Evolutionary conservation across 92 coral and sea anemone species (phyloP).

Genomic region (Umimayanthus kanabou): DNA sequence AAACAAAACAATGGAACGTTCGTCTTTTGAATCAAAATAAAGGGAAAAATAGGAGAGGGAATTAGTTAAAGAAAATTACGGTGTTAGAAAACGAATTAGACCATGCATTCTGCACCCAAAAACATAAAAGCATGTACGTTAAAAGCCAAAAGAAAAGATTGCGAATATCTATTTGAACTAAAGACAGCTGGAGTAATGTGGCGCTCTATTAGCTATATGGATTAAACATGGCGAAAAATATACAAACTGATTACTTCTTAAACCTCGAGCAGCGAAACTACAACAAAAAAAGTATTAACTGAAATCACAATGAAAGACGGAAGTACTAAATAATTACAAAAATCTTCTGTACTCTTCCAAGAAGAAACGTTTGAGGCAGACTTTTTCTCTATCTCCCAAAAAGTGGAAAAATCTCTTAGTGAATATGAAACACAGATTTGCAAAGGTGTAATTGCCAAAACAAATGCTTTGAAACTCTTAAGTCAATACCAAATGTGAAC

Average conservation of each 20-base stretch:
- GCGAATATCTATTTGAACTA: background rate
- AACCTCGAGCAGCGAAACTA: background rate
- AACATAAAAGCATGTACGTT: background rate
- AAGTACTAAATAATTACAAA: background rate
- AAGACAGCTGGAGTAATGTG: background rate
- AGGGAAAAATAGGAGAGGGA: too few species aligned
- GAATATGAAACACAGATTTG: background rate
- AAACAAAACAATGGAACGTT: too few species aligned
- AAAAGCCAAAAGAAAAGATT: background rate
- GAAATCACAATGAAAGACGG: background rate
- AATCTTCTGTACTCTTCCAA: background rate
- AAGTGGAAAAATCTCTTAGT: background rate
- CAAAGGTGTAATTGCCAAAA: background rate
- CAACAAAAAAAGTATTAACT: background rate
- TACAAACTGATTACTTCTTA: background rate
- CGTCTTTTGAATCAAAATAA: too few species aligned
- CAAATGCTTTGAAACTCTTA: background rate
- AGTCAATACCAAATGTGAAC: constrained; percentile 6
- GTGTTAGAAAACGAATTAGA: background rate
- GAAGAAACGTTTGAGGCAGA: background rate
- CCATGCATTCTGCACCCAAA: background rate
- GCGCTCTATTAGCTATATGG: background rate
- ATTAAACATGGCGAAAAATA: background rate
- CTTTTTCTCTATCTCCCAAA: background rate
- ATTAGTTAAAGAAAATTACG: too few species aligned